Percentiles rank a stretch among this genome's conserved stretches.
phyloP scores from a whole-genome alignment of 2,113 vertebrate genomes.

The Chionomys nivalis region DNA sequence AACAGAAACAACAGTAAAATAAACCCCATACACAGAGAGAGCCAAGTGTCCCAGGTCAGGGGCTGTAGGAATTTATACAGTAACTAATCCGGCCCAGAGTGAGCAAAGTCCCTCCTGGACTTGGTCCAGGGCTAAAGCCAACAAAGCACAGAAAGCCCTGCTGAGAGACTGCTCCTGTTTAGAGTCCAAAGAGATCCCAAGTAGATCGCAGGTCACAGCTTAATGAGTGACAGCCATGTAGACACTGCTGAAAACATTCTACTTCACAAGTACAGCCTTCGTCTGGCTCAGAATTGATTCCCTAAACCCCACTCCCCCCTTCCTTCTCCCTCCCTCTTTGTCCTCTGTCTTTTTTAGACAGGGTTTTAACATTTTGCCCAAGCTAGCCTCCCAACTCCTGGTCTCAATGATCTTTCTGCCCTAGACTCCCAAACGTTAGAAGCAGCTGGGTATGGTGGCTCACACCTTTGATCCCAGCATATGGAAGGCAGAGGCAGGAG shows the following conservation, averaged over 20 bases:
- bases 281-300: background rate
- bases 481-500: background rate
- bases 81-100: background rate
- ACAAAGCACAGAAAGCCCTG: background rate
- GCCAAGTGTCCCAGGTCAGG: background rate
- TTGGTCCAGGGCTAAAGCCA: background rate
- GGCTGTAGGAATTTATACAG: background rate
- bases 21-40: background rate
- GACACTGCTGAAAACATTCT: background rate
- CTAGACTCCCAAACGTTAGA: background rate
- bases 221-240: background rate
- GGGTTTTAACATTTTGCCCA: background rate
- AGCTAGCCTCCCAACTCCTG: background rate
- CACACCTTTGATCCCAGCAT: background rate
- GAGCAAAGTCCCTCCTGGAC: background rate
- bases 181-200: background rate
- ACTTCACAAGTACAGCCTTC: background rate
- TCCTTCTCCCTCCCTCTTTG: too few species aligned
- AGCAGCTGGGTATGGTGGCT: background rate
- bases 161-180: background rate
- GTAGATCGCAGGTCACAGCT: too few species aligned
- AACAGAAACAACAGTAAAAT: background rate
- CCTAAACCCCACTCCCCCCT: too few species aligned
- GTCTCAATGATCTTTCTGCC: background rate
- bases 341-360: background rate